These are phyloP conservation scores for Sarcophaga rosellei DNA, from an alignment of 2,888 invertebrate species.

Conservation along the genomic window DNA sequence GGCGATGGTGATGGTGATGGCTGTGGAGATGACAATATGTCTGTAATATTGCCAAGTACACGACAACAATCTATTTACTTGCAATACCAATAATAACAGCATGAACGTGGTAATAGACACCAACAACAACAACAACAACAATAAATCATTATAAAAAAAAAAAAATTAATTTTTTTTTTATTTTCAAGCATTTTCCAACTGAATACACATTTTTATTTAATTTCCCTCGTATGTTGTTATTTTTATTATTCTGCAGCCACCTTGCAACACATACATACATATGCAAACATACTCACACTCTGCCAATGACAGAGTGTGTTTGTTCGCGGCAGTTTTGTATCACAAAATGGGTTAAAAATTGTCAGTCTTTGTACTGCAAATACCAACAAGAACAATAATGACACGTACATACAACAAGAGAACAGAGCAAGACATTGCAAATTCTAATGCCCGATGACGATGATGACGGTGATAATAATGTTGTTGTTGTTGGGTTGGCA, in stretches of 20 bases:
- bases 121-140: constrained; percentile 7
- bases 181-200: constrained; percentile 60
- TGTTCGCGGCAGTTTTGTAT: too few relatives aligned
- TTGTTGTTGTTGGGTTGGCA: constrained; percentile 11
- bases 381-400: constrained; percentile 9
- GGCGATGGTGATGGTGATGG: constrained; percentile 18
- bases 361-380: constrained; percentile 46
- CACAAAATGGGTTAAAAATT: constrained; percentile 61
- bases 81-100: background rate
- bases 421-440: background rate
- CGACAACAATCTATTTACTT: constrained; percentile 29
- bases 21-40: constrained; percentile 26
- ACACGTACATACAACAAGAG: background rate
- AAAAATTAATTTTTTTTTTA: constrained; percentile 37
- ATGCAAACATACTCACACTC: constrained; percentile 5
- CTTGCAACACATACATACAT: background rate
- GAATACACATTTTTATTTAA: constrained; percentile 40
- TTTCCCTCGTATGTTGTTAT: background rate
- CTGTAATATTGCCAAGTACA: constrained; percentile 59
- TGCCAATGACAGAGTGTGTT: constrained; percentile 11
- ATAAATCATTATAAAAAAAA: too few relatives aligned
- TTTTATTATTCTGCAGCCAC: background rate
- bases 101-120: constrained; percentile 33
- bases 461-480: constrained; percentile 21
- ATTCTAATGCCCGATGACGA: constrained; percentile 5